Percentiles rank a stretch among this genome's conserved stretches.
Evolutionary conservation across 2,797 vertebrate genomes (phyloP).

Genomic region (Vespertilio murinus): DNA sequence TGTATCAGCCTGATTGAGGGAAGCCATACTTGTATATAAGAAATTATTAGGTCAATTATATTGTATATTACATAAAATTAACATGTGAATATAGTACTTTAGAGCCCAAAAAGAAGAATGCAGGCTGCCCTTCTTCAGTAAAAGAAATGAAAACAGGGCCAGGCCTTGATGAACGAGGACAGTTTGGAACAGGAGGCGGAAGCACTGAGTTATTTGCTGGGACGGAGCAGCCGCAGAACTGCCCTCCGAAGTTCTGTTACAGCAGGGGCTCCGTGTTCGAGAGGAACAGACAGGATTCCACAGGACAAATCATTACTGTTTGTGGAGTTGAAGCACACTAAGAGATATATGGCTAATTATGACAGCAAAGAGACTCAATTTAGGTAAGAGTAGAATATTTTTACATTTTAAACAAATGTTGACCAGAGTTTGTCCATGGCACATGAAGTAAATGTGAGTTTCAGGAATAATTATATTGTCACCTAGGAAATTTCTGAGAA

Average conservation of each 20-base stretch:
- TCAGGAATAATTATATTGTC: constrained; percentile 51
- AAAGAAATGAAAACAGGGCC: neutral
- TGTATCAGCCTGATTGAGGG: neutral
- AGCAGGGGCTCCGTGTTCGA: neutral
- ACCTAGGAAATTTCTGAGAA: constrained; percentile 57
- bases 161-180: neutral
- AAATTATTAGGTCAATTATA: neutral
- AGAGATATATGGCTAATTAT: constrained; percentile 34
- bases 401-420: constrained; percentile 60
- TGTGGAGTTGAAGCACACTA: neutral
- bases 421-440: constrained; percentile 22
- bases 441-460: constrained; percentile 45
- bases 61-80: neutral
- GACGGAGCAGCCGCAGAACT: neutral
- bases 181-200: neutral
- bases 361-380: constrained; percentile 18
- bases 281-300: neutral
- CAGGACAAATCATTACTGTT: neutral
- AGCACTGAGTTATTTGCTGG: neutral
- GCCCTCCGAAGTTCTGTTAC: neutral
- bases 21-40: neutral
- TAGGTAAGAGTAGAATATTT: constrained; percentile 50
- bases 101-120: neutral
- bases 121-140: neutral
- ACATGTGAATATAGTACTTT: neutral